These are phyloP conservation scores for Strigamia crassipes DNA, from an alignment of 2,888 invertebrate species.

Conservation along the genomic window DNA sequence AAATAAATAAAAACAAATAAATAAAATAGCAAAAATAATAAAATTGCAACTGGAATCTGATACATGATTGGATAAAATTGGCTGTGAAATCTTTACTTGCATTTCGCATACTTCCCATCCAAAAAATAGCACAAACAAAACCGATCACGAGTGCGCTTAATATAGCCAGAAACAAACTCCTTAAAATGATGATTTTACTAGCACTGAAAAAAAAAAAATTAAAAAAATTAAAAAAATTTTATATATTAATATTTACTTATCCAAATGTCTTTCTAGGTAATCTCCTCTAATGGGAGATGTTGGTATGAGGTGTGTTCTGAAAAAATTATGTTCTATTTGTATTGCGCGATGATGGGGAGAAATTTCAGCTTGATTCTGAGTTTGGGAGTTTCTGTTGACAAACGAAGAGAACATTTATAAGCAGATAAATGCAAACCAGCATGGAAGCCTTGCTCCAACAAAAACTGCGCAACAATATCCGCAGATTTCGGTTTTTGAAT, in stretches of 20 bases:
- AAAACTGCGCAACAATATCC: too few species aligned
- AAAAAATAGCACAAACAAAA: constrained; percentile 10
- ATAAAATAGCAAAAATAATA: background rate
- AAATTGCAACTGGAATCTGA: too few species aligned
- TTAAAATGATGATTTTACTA: background rate
- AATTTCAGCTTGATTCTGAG: background rate
- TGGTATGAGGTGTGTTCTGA: background rate
- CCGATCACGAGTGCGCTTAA: background rate
- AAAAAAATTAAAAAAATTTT: background rate
- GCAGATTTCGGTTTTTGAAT: too few species aligned
- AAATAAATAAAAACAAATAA: background rate
- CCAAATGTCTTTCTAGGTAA: background rate
- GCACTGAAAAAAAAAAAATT: background rate
- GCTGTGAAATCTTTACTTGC: background rate
- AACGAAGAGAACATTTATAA: too few species aligned
- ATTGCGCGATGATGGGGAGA: background rate
- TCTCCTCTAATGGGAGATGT: background rate
- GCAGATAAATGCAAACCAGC: too few species aligned
- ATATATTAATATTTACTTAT: background rate
- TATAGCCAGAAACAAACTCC: background rate
- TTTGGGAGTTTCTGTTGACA: background rate
- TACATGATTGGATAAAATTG: too few species aligned
- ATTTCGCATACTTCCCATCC: background rate
- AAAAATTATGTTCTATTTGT: constrained; percentile 1
- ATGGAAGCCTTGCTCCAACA: too few species aligned